Conservation (phyloP, 2,888 invertebrate genomes). For the Tromatobia lineatoria region DNA sequence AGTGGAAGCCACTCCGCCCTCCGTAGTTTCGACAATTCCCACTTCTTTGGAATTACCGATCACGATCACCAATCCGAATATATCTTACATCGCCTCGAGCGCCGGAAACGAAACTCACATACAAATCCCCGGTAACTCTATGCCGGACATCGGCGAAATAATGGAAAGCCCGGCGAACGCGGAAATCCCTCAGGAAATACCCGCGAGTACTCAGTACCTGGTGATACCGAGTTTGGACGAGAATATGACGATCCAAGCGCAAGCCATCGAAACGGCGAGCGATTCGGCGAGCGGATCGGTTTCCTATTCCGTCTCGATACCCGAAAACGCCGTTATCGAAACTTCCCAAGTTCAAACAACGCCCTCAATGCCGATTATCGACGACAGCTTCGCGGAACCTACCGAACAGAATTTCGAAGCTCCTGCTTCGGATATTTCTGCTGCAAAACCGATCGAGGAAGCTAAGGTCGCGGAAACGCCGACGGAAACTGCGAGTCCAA, state of each 20-base stretch:
- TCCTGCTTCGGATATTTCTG: neutral
- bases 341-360: conserved; percentile 78
- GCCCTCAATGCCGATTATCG: conserved; percentile 84
- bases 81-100: conserved; percentile 82
- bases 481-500: neutral
- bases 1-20: conserved; percentile 82
- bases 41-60: conserved; percentile 91
- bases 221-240: conserved; percentile 78
- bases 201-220: conserved; percentile 77
- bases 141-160: conserved; percentile 82
- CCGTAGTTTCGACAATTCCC: conserved; percentile 87
- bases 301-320: conserved; percentile 81
- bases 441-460: neutral
- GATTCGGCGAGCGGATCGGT: conserved; percentile 71
- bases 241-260: conserved; percentile 73
- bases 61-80: conserved; percentile 92
- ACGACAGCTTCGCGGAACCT: conserved; percentile 79
- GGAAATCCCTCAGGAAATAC: conserved; percentile 71
- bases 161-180: conserved; percentile 71
- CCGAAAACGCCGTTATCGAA: conserved; percentile 77
- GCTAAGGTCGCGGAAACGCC: neutral
- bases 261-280: conserved; percentile 66
- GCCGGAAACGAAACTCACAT: conserved; percentile 72
- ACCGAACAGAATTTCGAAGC: conserved; percentile 72
- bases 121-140: conserved; percentile 79